Base-by-base conservation (phyloP, 35 echinoderm and acorn worm genomes). In the Hemicentrotus pulcherrimus region DNA sequence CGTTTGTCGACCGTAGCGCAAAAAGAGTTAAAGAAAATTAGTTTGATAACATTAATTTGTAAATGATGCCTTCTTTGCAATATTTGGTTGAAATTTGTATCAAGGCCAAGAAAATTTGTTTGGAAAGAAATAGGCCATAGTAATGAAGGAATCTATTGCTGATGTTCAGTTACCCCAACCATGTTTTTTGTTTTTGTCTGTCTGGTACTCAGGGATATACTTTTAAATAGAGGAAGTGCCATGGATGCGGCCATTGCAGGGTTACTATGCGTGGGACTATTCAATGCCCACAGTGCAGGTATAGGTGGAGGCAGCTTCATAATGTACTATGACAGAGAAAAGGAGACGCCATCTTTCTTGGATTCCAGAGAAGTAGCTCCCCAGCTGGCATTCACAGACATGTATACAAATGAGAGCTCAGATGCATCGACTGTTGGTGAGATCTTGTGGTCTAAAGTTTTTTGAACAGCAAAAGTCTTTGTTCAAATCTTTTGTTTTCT, bases 301-400 rank as follows among this genome's bases (percentile, higher is more conserved):
- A 97, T 99, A 32, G 98, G 98, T 28, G 98, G 98, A 32, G 98
- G 98, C 6, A 86, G 65, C 47, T 99, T 99, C 61, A 95, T 97
- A 46, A 50, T 97, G 41, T 92, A 95, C 94, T 97, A 97, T 87
- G 91, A 97, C 33, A 33, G 61, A 30, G 86, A 94, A 31, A 95
- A 48, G 1, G 14, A 85, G 48, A 91, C 58, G 14, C 71, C 47
- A 32, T 52, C 88, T 2, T 92, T 97, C 32, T 18, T 95, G 2
- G 85, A 99, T 97, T 92, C 96, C 33, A 94, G 98, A 18, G 98
- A 99, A 70, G 70, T 55, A 32, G 97, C 98, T 18, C 98, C 98
- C 7, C 32, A 94, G 6, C 78, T 16, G 48, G 98, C 98, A 8
- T 31, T 61, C 14, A 86, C 92, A 88, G 90, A 94, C 32, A 97